A percentile compares a stretch with the other conserved stretches of the same genome.
Conservation (phyloP, 2,888 invertebrate species). For the Strigamia crassipes region DNA sequence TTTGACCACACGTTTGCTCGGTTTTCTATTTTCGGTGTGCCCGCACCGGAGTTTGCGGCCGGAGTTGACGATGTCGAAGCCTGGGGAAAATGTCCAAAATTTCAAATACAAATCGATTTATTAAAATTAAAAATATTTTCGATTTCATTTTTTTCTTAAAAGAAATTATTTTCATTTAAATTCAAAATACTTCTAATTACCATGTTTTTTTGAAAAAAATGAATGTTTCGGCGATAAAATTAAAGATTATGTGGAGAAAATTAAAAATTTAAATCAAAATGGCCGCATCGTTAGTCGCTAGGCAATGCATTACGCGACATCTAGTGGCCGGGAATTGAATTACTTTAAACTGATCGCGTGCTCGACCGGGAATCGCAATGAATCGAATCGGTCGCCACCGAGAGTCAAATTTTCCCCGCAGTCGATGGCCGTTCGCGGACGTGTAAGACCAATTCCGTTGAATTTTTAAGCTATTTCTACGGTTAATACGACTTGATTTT, state of each 20-base stretch:
- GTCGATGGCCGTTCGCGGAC: background rate
- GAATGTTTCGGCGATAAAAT: background rate
- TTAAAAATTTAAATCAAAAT: background rate
- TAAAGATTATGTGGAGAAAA: background rate
- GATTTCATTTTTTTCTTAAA: too few species aligned
- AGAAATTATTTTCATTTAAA: background rate
- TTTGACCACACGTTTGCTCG: constrained; percentile 14
- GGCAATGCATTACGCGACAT: background rate
- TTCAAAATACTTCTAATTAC: background rate
- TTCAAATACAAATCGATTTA: background rate
- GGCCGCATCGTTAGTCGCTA: background rate
- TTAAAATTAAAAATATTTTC: background rate
- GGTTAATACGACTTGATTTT: too few species aligned
- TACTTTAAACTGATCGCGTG: background rate
- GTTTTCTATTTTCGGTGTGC: background rate
- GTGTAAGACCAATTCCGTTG: background rate
- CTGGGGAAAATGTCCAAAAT: background rate
- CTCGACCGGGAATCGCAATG: background rate
- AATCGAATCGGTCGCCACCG: background rate
- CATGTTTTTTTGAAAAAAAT: background rate
- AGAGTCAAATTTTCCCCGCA: background rate
- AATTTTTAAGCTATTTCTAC: background rate
- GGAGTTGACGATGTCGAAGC: background rate
- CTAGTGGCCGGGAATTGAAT: background rate
- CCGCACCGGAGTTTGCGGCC: background rate